phyloP scores from a whole-genome alignment of 2,888 invertebrate species.

The Steinernema scapterisci region DNA sequence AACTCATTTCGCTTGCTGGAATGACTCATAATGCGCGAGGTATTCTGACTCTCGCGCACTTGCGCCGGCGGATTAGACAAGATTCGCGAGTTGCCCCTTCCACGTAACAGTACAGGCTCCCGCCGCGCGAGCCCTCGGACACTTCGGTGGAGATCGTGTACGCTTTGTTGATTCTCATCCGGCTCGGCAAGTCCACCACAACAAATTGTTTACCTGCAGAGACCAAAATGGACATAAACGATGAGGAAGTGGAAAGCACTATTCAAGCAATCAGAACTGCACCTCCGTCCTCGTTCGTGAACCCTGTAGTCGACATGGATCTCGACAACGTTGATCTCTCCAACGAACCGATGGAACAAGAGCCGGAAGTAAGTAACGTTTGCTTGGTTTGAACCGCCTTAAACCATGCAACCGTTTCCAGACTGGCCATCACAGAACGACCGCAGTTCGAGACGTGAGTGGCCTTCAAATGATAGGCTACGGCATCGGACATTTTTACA shows the following conservation, averaged over 20 bases:
- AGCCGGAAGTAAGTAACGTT: too few relatives aligned
- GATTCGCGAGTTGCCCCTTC: neutral
- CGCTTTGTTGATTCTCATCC: neutral
- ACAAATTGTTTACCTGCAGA: neutral
- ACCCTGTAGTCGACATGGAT: neutral
- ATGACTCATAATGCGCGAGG: too few relatives aligned
- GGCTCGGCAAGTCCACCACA: neutral
- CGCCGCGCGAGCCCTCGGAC: slow-evolving; percentile 9
- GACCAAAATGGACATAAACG: neutral
- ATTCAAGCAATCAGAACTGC: neutral
- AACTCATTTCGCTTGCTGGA: too few relatives aligned
- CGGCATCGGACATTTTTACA: slow-evolving; percentile 83
- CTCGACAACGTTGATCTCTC: neutral
- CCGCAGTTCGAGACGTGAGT: neutral
- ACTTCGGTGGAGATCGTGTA: neutral
- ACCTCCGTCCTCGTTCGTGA: neutral
- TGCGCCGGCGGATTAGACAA: too few relatives aligned
- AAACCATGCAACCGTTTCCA: too few relatives aligned
- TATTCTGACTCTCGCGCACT: too few relatives aligned
- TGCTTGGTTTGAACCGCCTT: too few relatives aligned
- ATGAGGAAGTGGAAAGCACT: neutral
- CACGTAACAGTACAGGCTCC: neutral
- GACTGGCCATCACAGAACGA: too few relatives aligned
- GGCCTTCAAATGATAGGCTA: slow-evolving; percentile 54
- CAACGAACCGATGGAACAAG: neutral